A percentile compares a stretch with the other conserved stretches of the same genome.
Evolutionary conservation across 2,888 invertebrate genomes (phyloP).

Genomic region (Ferdinandea cuprea): DNA sequence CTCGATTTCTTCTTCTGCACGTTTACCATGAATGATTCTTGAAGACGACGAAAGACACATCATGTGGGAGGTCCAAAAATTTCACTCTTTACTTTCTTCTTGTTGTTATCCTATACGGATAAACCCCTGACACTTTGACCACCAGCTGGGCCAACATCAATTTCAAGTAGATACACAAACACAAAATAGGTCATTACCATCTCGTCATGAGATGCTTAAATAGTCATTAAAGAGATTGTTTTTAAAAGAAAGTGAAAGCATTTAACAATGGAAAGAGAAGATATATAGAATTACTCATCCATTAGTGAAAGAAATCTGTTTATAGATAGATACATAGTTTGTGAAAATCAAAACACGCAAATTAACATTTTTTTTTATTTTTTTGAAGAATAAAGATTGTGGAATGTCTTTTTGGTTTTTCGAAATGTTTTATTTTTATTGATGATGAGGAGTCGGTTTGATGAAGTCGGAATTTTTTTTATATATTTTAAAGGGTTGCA

Average conservation of each 20-base stretch:
- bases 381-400: slow-evolving; percentile 17
- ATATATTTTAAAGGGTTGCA: not conserved
- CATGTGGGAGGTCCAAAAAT: slow-evolving; percentile 34
- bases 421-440: slow-evolving; percentile 23
- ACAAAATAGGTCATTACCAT: slow-evolving; percentile 64
- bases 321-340: too few relatives aligned
- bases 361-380: slow-evolving; percentile 31
- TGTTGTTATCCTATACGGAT: slow-evolving; percentile 3
- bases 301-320: slow-evolving; percentile 39
- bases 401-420: slow-evolving; percentile 14
- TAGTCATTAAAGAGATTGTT: slow-evolving; percentile 35
- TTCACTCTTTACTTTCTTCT: slow-evolving; percentile 19
- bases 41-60: not conserved
- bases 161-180: slow-evolving; percentile 31
- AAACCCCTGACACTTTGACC: slow-evolving; percentile 30
- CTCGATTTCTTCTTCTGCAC: slow-evolving; percentile 50
- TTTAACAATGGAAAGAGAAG: not conserved
- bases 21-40: slow-evolving; percentile 36
- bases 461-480: not conserved
- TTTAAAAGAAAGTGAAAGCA: slow-evolving; percentile 62
- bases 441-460: too few relatives aligned
- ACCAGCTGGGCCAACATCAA: slow-evolving; percentile 8
- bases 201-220: slow-evolving; percentile 35
- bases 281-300: slow-evolving; percentile 42
- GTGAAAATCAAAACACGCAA: slow-evolving; percentile 31